Base-by-base conservation (phyloP, 2,888 invertebrate species). In the Drosophila picticornis region DNA sequence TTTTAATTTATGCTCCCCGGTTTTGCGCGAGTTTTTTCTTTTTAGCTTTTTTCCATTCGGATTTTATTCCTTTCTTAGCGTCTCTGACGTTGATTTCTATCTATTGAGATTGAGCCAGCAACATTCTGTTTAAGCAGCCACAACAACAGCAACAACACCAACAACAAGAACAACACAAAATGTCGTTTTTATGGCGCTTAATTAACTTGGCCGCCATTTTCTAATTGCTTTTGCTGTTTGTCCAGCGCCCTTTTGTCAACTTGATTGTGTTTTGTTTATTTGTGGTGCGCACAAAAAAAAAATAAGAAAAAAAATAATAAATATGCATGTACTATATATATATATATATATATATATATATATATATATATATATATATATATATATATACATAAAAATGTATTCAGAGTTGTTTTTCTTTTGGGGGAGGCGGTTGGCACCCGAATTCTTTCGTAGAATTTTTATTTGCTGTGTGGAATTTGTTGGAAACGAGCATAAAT, bases 181-280 rank as follows among this genome's bases (percentile, higher is more conserved):
- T 85, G 79, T 74, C 81, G 88, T 88, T 88, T 88, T 87, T 87
- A 88, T 90, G 84, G 86, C 77, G 83, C 86, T 87, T 87, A 87
- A 87, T 87, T 87, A 87, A 87, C 90, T 87, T 85, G 86, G 82
- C 72, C 76, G 76, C 79, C 84, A 88, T 88, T 88, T 87, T 86
- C 83, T 85, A 84, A 84, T 84, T 84, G 84, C 84, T 88, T 85
- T 77, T 80, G 77, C 83, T 77, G 86, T 89, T 73, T 80, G 77
- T 61, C 77, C 77, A 73, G 81, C 69, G 69, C 70, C 68, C 82
- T 75, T 81, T 80, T 81, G 77, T 81, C 81, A 80, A 81, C 78
- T 80, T 81, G 80, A 80, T 80, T 80, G 77, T 77, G 65, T 62
- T 77, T 65, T 76, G 78, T 75, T 75, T 77, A 62, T 62, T 77